Base-by-base conservation (phyloP, 2,113 vertebrate species). In the Alexandromys fortis region DNA sequence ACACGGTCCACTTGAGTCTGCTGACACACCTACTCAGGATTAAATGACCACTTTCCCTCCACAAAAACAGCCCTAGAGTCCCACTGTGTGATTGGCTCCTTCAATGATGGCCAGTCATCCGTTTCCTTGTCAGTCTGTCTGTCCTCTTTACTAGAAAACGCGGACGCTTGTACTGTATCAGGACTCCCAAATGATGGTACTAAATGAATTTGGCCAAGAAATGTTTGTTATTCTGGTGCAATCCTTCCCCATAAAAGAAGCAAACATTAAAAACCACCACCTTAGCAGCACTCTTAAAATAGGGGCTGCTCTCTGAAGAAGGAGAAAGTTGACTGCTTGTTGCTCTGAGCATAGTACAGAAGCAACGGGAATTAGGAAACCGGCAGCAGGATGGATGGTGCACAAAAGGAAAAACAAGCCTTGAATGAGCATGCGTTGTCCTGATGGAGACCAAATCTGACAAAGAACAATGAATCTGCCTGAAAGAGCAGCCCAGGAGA, bases 321-420 rank as follows among this genome's bases (percentile, higher is more conserved):
- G 24, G 3, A 75, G 35, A 89, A 91, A 63, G 63, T 30, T 49
- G 83, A 78, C 26, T 42, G 78, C 47, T 47, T 28, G 13, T 90
- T 17, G 13, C 73, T 88, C 45, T 45, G 58, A 35, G 42, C 26
- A 42, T 30, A 16, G 22, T 30, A 0, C 6, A 93, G 58, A 72
- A 79, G 47, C 63, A 70, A n/a, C 30, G 16, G 35, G 77, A 88
- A 90, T 70, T 28, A 33, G 67, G 87, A 86, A 94, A 97, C 65
- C 65, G 33, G 24, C 61, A 89, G 42, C 30, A 94, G 91, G 89
- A 91, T 94, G 77, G 81, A 86, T 91, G 90, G 65, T 16, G 47
- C 52, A 35, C 61, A 21, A 14, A 91, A 55, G 52, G 90, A 76
- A 70, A 90, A 95, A 49, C 38, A 16, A 42, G 67, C 73, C 42